phyloP scores from a whole-genome alignment of 1,140 invertebrate species.

The Neodiprion pinetum region DNA sequence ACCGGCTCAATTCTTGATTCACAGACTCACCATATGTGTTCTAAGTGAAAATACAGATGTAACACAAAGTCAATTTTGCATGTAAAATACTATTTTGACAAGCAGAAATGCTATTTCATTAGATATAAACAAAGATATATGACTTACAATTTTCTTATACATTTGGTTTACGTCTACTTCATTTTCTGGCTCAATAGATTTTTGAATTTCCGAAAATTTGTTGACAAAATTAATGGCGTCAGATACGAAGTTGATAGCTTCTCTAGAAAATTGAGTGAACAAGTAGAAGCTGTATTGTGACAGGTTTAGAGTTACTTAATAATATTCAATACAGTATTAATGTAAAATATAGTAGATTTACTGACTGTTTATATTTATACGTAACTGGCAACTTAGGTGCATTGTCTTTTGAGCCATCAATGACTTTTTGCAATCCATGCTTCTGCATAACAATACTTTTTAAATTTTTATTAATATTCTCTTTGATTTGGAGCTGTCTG shows the following conservation, averaged over 20 bases:
- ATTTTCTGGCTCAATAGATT: constrained; percentile 21
- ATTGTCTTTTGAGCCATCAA: constrained; percentile 30
- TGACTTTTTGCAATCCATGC: constrained; percentile 35
- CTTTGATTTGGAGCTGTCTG: constrained; percentile 22
- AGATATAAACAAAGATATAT: constrained; percentile 1
- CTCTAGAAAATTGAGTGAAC: constrained; percentile 28
- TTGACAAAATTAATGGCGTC: constrained; percentile 35
- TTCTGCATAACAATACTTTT: constrained; percentile 33
- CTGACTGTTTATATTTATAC: constrained; percentile 36
- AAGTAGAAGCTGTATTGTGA: background rate
- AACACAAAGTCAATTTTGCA: constrained; percentile 9
- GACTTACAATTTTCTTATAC: constrained; percentile 34
- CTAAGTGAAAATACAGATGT: constrained; percentile 25
- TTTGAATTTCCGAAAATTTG: constrained; percentile 23
- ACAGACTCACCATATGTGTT: constrained; percentile 27
- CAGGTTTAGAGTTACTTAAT: no score
- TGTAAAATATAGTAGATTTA: background rate
- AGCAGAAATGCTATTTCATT: background rate
- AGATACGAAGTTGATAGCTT: constrained; percentile 31
- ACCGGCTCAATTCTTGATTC: constrained; percentile 25
- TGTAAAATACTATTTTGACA: background rate
- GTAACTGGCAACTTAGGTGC: constrained; percentile 38
- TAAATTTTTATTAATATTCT: constrained; percentile 36
- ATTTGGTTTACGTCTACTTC: constrained; percentile 23
- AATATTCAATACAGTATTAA: no score